These are phyloP conservation scores for Papilio polyxenes DNA, from an alignment of 1,140 invertebrate genomes.

Conservation along the genomic window DNA sequence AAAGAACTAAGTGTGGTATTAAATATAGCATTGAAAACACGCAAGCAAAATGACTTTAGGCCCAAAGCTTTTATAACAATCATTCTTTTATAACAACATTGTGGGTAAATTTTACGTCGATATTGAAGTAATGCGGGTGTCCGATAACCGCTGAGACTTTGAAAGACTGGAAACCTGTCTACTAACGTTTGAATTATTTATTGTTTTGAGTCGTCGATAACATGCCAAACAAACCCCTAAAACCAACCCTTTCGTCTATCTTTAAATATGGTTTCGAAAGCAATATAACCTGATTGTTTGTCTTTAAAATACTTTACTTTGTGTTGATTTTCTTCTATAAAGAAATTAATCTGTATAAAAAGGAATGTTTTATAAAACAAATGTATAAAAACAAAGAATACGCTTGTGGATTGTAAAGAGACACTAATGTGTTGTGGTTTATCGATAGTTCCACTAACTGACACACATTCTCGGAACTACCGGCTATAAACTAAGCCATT, in stretches of 20 bases:
- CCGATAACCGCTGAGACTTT: neutral
- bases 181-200: neutral
- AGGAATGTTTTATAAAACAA: neutral
- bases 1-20: neutral
- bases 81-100: too few species aligned
- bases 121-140: neutral
- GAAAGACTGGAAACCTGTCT: neutral
- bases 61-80: neutral
- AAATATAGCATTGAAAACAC: neutral
- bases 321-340: neutral
- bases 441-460: constrained; percentile 24
- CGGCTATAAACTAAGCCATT: constrained; percentile 41
- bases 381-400: neutral
- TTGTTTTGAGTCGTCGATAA: neutral
- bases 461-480: constrained; percentile 39
- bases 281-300: too few species aligned
- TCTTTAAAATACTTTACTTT: too few species aligned
- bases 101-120: neutral
- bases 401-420: neutral
- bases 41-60: constrained; percentile 1
- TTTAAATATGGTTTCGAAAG: neutral
- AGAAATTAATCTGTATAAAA: neutral
- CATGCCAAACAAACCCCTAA: neutral
- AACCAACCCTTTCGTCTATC: neutral
- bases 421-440: neutral